Evolutionary conservation across 2,888 invertebrate genomes (phyloP).

Genomic region (Drosophila cracens): DNA sequence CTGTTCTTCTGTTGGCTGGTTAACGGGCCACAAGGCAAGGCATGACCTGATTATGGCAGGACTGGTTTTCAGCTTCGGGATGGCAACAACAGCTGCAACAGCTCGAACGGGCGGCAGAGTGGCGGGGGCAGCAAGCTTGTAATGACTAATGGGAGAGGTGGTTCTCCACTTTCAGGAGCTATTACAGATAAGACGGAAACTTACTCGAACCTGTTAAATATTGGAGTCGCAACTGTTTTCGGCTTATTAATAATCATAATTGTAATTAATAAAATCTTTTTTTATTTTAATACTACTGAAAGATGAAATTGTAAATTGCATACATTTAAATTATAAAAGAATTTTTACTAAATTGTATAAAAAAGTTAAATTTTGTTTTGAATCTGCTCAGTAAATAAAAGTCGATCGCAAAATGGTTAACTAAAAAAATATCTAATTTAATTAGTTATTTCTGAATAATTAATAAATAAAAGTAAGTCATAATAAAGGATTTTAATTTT

Average conservation of each 20-base stretch:
- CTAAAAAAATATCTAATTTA: neutral
- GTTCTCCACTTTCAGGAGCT: slow-evolving; percentile 1
- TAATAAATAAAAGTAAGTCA: neutral
- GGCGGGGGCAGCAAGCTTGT: neutral
- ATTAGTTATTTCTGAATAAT: neutral
- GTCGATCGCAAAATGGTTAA: too few relatives aligned
- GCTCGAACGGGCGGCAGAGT: neutral
- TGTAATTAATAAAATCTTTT: neutral
- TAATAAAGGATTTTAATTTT: neutral
- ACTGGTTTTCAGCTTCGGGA: slow-evolving; percentile 55
- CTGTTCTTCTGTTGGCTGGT: slow-evolving; percentile 47
- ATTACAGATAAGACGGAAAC: slow-evolving; percentile 5
- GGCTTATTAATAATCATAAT: neutral
- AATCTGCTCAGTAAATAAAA: too few relatives aligned
- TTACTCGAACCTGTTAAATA: neutral
- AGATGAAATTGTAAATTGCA: neutral
- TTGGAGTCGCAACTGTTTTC: neutral
- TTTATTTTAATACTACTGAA: too few relatives aligned
- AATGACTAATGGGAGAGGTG: slow-evolving; percentile 2
- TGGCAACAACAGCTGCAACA: slow-evolving; percentile 21
- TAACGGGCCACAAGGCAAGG: slow-evolving; percentile 51
- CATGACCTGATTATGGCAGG: slow-evolving; percentile 77
- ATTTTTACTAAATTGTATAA: neutral
- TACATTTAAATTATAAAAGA: neutral
- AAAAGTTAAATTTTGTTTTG: too few relatives aligned